Evolutionary conservation across 2,113 vertebrate genomes (phyloP).

Genomic region (Carassius auratus): DNA sequence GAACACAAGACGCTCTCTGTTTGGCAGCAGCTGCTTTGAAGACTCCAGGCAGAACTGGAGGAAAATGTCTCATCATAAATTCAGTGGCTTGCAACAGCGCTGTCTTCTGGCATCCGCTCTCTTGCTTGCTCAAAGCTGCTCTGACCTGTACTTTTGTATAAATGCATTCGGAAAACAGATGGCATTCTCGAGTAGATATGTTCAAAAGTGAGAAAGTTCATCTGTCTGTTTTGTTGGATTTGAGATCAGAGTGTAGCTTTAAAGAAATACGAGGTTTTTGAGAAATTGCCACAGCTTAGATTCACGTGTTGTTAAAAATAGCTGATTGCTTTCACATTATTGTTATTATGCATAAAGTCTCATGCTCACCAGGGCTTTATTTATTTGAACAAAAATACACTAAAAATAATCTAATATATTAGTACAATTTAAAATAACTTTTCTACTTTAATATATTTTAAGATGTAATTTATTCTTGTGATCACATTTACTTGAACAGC

Average conservation of each 20-base stretch:
- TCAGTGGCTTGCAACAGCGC: conserved; percentile 27
- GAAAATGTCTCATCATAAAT: conserved; percentile 43
- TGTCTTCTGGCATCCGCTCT: conserved; percentile 12
- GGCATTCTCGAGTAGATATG: conserved; percentile 49
- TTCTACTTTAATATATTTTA: not conserved
- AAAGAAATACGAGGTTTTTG: not conserved
- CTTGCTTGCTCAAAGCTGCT: not conserved
- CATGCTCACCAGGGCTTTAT: not conserved
- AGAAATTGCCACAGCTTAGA: not conserved
- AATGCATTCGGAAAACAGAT: conserved; percentile 49
- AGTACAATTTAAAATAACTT: not conserved
- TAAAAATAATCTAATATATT: not conserved
- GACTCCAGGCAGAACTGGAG: conserved; percentile 4
- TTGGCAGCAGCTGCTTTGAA: not conserved
- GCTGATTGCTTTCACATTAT: not conserved
- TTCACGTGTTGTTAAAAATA: not conserved
- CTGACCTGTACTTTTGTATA: conserved; percentile 48
- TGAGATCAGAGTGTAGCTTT: conserved; percentile 20
- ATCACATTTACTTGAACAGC: no score
- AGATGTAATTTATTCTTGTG: not conserved
- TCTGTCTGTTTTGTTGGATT: conserved; percentile 42
- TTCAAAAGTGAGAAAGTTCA: conserved; percentile 55
- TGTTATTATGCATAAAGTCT: not conserved
- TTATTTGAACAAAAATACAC: not conserved
- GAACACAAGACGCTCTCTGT: conserved; percentile 21